Evolutionary conservation across 1,140 invertebrate species (phyloP), one percentile per base, ranked within the genome.

Genomic region (Cherax quadricarinatus): DNA sequence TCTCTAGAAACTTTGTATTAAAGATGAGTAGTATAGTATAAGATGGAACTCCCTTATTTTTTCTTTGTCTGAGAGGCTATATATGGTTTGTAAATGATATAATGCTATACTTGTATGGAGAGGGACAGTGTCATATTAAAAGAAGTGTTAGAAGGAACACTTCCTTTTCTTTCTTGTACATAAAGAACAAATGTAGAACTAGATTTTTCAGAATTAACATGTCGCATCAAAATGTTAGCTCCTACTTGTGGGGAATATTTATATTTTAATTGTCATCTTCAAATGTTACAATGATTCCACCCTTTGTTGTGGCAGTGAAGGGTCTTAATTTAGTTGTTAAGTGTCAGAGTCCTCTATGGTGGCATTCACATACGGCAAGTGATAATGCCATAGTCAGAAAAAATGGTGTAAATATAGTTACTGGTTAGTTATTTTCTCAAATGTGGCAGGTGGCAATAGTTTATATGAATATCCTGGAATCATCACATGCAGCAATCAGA

Each of bases 171-270:
- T 80, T 91, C 70, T 83, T 89, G 89, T 91, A 91, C 70, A 91
- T 91, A 91, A 79, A 86, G 89, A 91, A 91, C 89, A 91, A 91
- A 91, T 91, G 82, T 86, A 90, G 82, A 90, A 91, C 57, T 91
- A 86, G 83, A 80, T 85, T 91, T 90, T 91, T 80, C 73, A 86
- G 80, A 84, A 89, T 82, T 89, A 86, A 86, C 83, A 86, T 73
- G 73, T 81, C 78, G 73, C 83, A 91, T 86, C 82, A 79, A 85
- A 91, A 91, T 62, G 83, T 79, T 86, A 86, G 82, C 88, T 86
- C 83, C 83, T 86, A 82, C 73, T 82, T 82, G 73, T 86, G 83
- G 89, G 88, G 75, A 86, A 91, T 60, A 86, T 88, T 78, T 88
- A 78, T 79, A 80, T 88, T 80, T 62, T 80, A 70, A 70, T 83